Conservation (phyloP, 2,888 invertebrate species). For the Entomobrya multifasciata region DNA sequence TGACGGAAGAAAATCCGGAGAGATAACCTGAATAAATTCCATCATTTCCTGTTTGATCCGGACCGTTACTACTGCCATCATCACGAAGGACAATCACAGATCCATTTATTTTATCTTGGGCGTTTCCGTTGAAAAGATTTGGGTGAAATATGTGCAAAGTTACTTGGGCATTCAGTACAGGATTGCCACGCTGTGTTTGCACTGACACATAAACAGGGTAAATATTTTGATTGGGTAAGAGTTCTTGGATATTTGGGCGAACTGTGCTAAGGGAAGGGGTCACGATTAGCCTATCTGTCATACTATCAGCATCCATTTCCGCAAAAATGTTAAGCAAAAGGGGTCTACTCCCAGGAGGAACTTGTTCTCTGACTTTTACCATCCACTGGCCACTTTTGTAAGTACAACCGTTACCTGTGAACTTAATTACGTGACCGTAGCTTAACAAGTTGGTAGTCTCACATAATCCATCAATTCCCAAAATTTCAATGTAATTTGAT, state of each 20-base stretch:
- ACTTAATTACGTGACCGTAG: not conserved
- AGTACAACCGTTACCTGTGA: not conserved
- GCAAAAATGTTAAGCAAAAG: conserved; percentile 13
- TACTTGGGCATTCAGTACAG: conserved; percentile 70
- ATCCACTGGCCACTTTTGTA: conserved; percentile 33
- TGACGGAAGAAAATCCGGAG: conserved; percentile 54
- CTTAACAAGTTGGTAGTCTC: too few species aligned
- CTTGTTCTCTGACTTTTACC: not conserved
- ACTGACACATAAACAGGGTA: conserved; percentile 40
- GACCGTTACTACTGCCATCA: conserved; percentile 68
- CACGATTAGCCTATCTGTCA: not conserved
- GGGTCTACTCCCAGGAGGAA: not conserved
- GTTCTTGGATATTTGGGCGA: conserved; percentile 1
- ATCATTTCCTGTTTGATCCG: conserved; percentile 76
- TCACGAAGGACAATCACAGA: conserved; percentile 35
- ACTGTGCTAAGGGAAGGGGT: conserved; percentile 35
- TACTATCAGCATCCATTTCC: not conserved
- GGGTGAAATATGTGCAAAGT: conserved; percentile 40
- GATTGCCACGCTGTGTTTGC: conserved; percentile 37
- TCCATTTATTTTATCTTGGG: not conserved
- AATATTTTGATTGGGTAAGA: not conserved
- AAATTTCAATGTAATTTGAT: too few species aligned
- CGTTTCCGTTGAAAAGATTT: not conserved
- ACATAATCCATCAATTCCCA: too few species aligned
- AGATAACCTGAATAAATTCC: conserved; percentile 76